A percentile compares a stretch with the other conserved stretches of the same genome.
Conservation (phyloP, 2,888 invertebrate genomes). For the Coleophora deauratella region DNA sequence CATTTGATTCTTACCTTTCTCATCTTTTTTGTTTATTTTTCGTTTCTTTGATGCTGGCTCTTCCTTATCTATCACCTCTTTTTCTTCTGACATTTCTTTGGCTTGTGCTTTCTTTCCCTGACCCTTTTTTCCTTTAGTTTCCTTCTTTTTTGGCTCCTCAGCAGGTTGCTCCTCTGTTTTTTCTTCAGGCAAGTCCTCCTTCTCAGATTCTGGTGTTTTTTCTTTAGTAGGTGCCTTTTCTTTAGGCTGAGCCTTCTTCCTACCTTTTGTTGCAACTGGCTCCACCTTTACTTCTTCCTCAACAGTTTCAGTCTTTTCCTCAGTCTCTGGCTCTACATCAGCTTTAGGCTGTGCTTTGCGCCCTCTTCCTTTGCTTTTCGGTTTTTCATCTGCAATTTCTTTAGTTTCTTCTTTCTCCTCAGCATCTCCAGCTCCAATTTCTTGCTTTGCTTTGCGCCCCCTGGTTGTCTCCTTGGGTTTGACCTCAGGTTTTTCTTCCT, state of each 20-base stretch:
- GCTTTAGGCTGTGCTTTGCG: constrained; percentile 39
- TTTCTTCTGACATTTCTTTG: constrained; percentile 41
- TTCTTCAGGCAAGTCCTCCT: constrained; percentile 26
- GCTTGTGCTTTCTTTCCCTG: constrained; percentile 41
- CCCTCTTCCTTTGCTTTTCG: constrained; percentile 45
- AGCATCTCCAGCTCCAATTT: constrained; percentile 20
- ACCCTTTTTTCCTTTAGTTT: constrained; percentile 42
- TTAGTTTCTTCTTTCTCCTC: constrained; percentile 23
- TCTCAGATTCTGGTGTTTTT: constrained; percentile 17
- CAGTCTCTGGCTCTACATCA: constrained; percentile 30
- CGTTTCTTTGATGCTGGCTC: constrained; percentile 38
- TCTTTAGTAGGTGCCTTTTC: constrained; percentile 15
- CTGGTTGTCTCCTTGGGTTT: constrained; percentile 35
- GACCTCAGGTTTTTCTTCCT: constrained; percentile 34
- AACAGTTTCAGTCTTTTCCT: constrained; percentile 29
- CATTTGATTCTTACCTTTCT: constrained; percentile 36
- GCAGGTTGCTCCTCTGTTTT: constrained; percentile 33
- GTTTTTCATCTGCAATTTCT: constrained; percentile 36
- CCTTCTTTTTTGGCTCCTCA: constrained; percentile 49
- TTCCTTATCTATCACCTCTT: constrained; percentile 27
- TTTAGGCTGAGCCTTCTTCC: constrained; percentile 29
- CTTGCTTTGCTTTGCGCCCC: constrained; percentile 43
- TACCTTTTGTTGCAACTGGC: constrained; percentile 23
- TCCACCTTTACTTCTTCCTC: constrained; percentile 40
- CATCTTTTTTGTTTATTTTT: constrained; percentile 45